These are phyloP conservation scores for Drosophila lowei DNA, from an alignment of 1,140 invertebrate species.

Conservation along the genomic window DNA sequence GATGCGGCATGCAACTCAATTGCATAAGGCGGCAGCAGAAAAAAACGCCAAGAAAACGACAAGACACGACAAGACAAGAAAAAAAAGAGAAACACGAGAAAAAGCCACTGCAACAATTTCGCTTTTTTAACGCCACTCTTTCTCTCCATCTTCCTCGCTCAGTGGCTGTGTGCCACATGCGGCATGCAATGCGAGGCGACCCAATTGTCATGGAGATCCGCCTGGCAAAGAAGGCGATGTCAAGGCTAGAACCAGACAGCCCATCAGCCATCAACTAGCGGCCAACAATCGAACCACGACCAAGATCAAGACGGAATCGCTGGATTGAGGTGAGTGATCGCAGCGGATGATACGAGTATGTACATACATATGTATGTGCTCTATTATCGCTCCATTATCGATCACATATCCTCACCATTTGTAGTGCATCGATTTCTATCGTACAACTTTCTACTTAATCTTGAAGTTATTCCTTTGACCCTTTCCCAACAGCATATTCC, in stretches of 20 bases:
- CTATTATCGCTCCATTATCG: too few species aligned
- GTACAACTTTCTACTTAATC: too few species aligned
- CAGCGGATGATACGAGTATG: too few species aligned
- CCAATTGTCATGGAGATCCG: slow-evolving; percentile 72
- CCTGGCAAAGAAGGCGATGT: slow-evolving; percentile 57
- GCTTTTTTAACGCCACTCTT: slow-evolving; percentile 54
- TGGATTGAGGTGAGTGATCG: too few species aligned
- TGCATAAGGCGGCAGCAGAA: slow-evolving; percentile 61
- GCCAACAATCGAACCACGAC: slow-evolving; percentile 1
- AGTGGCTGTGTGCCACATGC: slow-evolving; percentile 20
- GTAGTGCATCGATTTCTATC: too few species aligned
- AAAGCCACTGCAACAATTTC: slow-evolving; percentile 65
- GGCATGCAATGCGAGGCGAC: slow-evolving; percentile 34
- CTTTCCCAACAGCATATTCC: too few species aligned
- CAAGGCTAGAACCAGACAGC: slow-evolving; percentile 66
- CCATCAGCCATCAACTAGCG: background rate
- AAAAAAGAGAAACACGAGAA: slow-evolving; percentile 17
- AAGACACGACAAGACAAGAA: slow-evolving; percentile 10
- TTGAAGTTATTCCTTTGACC: too few species aligned
- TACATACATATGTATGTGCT: too few species aligned
- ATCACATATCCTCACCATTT: too few species aligned
- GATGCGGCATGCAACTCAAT: slow-evolving; percentile 70
- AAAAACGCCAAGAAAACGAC: background rate
- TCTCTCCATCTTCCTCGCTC: slow-evolving; percentile 1
- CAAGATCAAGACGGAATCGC: slow-evolving; percentile 14